A percentile compares a stretch with the other conserved stretches of the same genome.
Conservation (phyloP, 2,888 invertebrate genomes). For the Linhomoeus sp. region DNA sequence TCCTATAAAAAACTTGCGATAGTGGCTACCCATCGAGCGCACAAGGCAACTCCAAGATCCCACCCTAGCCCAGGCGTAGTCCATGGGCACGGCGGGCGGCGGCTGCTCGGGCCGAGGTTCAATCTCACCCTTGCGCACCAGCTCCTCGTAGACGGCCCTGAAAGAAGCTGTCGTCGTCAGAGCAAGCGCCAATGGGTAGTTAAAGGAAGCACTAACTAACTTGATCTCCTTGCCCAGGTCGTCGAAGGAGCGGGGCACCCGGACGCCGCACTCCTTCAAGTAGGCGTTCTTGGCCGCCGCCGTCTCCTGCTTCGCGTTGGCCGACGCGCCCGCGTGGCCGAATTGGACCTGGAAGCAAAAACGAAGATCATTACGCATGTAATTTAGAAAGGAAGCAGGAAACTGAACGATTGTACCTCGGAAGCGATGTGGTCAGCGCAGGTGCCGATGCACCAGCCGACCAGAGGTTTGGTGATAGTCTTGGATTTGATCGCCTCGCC, state of each 20-base stretch:
- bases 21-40: background rate
- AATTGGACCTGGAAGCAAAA: constrained; percentile 55
- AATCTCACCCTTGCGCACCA: constrained; percentile 45
- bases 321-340: constrained; percentile 96
- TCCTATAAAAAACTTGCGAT: constrained; percentile 39
- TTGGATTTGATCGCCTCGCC: constrained; percentile 57
- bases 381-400: background rate
- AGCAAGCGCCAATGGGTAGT: background rate
- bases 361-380: background rate
- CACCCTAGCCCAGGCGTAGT: constrained; percentile 83
- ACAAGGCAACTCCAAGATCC: constrained; percentile 6
- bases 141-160: constrained; percentile 36
- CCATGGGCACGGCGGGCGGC: constrained; percentile 99
- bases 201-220: constrained; percentile 22
- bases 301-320: constrained; percentile 77
- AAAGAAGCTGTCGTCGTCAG: background rate
- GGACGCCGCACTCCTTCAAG: constrained; percentile 57
- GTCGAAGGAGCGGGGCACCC: constrained; percentile 82
- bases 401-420: constrained; percentile 19
- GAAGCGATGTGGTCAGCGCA: constrained; percentile 31
- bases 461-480: constrained; percentile 69
- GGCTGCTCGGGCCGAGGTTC: constrained; percentile 73
- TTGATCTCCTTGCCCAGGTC: constrained; percentile 58
- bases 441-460: constrained; percentile 96
- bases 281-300: constrained; percentile 76